A percentile compares a stretch with the other conserved stretches of the same genome.
These are phyloP conservation scores for Microhierax caerulescens DNA, from an alignment of 2,797 vertebrate genomes.

Conservation along the genomic window DNA sequence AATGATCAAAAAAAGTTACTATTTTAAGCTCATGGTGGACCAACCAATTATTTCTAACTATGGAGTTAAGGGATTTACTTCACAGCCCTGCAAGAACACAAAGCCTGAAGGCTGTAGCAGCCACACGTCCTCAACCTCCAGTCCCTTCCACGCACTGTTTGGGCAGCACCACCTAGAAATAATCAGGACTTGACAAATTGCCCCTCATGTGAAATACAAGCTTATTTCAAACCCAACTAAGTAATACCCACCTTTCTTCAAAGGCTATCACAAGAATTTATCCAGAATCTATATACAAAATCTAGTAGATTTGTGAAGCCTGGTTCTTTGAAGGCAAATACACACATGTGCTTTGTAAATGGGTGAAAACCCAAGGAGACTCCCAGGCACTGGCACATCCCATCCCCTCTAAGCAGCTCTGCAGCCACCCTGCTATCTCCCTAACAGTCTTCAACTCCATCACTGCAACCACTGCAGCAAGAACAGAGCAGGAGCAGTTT, in stretches of 20 bases:
- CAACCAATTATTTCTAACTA: background rate
- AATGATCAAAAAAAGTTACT: background rate
- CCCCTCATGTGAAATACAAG: background rate
- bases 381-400: background rate
- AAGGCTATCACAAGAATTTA: background rate
- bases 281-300: background rate
- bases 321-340: background rate
- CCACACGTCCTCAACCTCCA: fast-evolving
- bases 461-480: background rate
- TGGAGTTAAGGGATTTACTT: background rate
- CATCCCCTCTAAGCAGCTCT: background rate
- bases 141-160: background rate
- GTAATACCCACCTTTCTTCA: background rate
- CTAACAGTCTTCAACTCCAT: fast-evolving
- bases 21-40: background rate
- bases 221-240: background rate
- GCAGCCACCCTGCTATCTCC: background rate
- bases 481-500: fast-evolving
- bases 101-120: background rate
- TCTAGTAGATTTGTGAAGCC: background rate
- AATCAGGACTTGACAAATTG: background rate
- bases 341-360: background rate
- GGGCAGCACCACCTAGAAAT: background rate
- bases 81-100: fast-evolving
- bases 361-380: background rate